Evolutionary conservation across 2,113 vertebrate genomes (phyloP).

Genomic region (Protobothrops flavoviridis): DNA sequence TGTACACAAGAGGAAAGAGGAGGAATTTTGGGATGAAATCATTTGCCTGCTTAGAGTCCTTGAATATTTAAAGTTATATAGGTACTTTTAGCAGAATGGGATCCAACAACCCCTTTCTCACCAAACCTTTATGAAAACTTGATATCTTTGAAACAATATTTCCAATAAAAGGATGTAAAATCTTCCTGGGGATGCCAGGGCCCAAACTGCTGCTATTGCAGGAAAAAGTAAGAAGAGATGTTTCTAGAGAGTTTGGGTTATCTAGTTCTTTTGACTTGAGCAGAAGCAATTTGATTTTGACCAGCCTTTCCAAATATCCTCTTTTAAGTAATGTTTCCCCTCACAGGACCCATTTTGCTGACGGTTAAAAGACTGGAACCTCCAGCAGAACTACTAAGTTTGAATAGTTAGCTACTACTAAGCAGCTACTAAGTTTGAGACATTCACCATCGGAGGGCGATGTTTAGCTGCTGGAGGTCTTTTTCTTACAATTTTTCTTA

Average conservation of each 20-base stretch:
- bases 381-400: too few relatives aligned
- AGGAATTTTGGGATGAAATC: neutral
- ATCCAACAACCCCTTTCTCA: neutral
- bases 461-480: conserved; percentile 62
- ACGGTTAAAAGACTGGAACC: conserved; percentile 16
- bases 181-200: neutral
- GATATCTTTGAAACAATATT: neutral
- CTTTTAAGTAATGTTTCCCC: neutral
- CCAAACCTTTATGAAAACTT: neutral
- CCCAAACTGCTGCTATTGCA: conserved; percentile 2
- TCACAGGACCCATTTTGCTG: neutral
- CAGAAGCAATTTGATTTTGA: neutral
- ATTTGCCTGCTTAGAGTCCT: neutral
- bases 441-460: conserved; percentile 68
- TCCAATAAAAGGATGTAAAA: neutral
- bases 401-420: neutral
- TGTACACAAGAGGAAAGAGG: neutral
- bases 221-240: neutral
- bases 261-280: neutral
- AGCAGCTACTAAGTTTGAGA: conserved; percentile 34
- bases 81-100: neutral
- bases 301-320: neutral
- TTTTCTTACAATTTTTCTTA: conserved; percentile 16
- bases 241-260: neutral
- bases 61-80: neutral